phyloP scores from a whole-genome alignment of 1,140 invertebrate species.

The Drosophila melanogaster region DNA sequence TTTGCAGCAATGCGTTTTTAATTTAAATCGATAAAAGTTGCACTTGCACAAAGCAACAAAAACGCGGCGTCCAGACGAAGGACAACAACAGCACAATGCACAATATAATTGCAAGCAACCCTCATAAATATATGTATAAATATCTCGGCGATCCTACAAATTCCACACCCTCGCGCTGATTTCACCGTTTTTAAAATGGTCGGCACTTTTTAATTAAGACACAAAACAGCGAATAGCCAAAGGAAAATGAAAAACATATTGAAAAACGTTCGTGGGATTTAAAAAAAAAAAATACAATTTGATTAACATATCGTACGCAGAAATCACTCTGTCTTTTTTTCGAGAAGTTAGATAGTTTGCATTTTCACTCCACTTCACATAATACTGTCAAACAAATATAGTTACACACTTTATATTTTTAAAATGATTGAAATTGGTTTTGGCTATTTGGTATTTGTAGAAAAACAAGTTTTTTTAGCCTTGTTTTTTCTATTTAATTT shows the following conservation, averaged over 20 bases:
- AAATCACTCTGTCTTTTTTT: no score
- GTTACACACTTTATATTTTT: no score
- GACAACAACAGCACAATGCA: constrained; percentile 59
- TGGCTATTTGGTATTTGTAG: no score
- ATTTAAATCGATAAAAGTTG: constrained; percentile 82
- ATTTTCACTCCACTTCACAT: no score
- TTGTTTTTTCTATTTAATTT: no score
- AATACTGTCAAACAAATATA: no score
- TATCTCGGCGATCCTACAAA: constrained; percentile 16
- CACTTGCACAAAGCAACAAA: constrained; percentile 72
- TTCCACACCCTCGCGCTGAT: constrained; percentile 4
- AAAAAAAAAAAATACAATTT: neutral
- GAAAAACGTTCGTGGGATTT: neutral
- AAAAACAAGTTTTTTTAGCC: no score
- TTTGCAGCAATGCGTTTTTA: constrained; percentile 82
- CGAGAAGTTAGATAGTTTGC: no score
- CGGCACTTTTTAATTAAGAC: constrained; percentile 27
- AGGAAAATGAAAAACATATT: neutral
- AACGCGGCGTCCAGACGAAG: constrained; percentile 31
- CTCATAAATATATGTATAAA: constrained; percentile 33
- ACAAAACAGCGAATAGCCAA: neutral
- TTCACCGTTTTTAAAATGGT: constrained; percentile 14
- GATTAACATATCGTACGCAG: no score
- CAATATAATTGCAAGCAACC: constrained; percentile 74
- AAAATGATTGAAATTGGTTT: no score